Conservation (phyloP, 2,113 vertebrate genomes). For the Antigone vipio region DNA sequence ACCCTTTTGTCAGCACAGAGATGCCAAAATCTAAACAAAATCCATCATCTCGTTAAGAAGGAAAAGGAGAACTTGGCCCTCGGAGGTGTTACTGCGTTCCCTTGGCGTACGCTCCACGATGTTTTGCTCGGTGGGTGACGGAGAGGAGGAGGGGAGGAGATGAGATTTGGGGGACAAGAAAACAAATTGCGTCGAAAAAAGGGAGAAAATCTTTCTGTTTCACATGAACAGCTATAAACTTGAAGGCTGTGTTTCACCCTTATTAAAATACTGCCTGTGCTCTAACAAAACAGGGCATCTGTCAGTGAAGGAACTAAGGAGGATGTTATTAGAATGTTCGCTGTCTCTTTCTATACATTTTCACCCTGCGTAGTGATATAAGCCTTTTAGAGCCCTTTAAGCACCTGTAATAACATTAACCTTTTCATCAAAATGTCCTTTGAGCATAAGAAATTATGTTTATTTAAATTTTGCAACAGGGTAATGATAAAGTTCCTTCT, state of each 20-base stretch:
- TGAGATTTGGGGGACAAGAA: background rate
- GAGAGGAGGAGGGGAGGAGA: background rate
- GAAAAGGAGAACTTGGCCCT: background rate
- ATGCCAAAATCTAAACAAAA: slow-evolving; percentile 30
- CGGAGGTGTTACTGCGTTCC: background rate
- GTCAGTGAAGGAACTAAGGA: slow-evolving; percentile 35
- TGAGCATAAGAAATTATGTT: slow-evolving; percentile 33
- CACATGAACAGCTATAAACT: background rate
- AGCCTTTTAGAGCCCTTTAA: slow-evolving; percentile 26
- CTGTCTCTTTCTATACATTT: slow-evolving; percentile 28
- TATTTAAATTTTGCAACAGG: slow-evolving; percentile 1
- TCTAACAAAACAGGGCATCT: background rate
- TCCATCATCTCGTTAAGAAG: background rate
- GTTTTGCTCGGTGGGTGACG: fast-evolving
- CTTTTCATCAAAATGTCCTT: slow-evolving; percentile 28
- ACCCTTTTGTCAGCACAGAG: background rate
- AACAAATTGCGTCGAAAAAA: background rate
- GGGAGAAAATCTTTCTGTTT: background rate
- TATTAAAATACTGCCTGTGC: background rate
- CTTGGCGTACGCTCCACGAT: fast-evolving
- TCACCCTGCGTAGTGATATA: background rate
- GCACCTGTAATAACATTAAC: slow-evolving; percentile 58
- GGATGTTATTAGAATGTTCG: slow-evolving; percentile 34
- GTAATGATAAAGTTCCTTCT: background rate
- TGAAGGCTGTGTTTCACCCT: background rate